phyloP scores from a whole-genome alignment of 2,888 invertebrate species.

The Mythimna pallens region DNA sequence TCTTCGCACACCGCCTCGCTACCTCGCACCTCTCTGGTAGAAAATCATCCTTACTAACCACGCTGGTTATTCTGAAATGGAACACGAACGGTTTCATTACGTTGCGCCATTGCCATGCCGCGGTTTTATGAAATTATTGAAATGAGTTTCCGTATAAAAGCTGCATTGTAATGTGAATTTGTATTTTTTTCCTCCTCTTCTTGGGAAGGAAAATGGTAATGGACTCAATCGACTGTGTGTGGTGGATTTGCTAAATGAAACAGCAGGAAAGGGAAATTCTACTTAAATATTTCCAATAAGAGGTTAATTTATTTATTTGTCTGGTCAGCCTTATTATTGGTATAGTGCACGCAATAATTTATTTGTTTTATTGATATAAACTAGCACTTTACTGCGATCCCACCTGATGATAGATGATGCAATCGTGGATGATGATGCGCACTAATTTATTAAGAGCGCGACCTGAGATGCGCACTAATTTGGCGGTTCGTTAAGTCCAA shows the following conservation, averaged over 20 bases:
- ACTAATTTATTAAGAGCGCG: too few relatives aligned
- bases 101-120: conserved; percentile 35
- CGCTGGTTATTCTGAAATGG: conserved; percentile 19
- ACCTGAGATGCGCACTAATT: too few relatives aligned
- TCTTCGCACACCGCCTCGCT: background rate
- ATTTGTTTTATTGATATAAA: too few relatives aligned
- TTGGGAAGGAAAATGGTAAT: conserved; percentile 32
- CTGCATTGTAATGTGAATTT: conserved; percentile 56
- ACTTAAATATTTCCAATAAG: background rate
- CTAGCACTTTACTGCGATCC: too few relatives aligned
- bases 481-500: too few relatives aligned
- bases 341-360: background rate
- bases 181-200: conserved; percentile 13
- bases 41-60: background rate
- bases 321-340: background rate
- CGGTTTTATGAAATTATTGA: conserved; percentile 51
- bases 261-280: background rate
- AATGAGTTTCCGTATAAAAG: conserved; percentile 38
- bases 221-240: conserved; percentile 22
- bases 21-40: background rate
- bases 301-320: background rate
- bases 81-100: conserved; percentile 32
- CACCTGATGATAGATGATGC: too few relatives aligned
- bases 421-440: too few relatives aligned
- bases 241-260: conserved; percentile 17